Evolutionary conservation across 2,113 vertebrate species (phyloP), one percentile per base, ranked within the genome.

Genomic region (Cochlearius cochlearius): DNA sequence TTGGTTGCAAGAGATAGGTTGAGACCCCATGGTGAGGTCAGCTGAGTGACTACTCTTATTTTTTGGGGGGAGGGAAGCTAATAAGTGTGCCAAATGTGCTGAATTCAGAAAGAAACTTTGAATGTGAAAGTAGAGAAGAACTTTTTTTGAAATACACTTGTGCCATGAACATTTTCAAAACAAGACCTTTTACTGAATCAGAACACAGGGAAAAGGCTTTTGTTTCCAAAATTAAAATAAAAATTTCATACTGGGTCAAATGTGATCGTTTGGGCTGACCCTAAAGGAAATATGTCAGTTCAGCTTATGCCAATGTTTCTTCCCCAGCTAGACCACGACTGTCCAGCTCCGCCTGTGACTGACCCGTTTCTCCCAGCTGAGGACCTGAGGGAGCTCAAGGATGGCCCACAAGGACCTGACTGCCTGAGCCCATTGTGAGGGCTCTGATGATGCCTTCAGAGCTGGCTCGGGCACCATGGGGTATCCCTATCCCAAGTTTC

Each of bases 321-420:
- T 58, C 30, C 43, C 52, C 23, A 68, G 1, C 8, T 64, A 68
- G 29, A 32, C 11, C 1, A 1, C 1, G 1, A 34, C 38, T 84
- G 6, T 32, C 22, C 41, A 66, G 6, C 38, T 75, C 15, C 84
- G 17, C 32, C n/a, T 50, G 34, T 67, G 72, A 34, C 27, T 67
- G 73, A 52, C 20, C 15, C 41, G 25, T 49, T 47, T 5, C 59
- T 89, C 36, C 27, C 2, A 2, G 8, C 22, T 69, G 9, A 67
- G 34, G 23, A 15, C 12, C 25, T 86, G 36, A 5, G 9, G 16
- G 56, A 86, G 21, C 49, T 50, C 72, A 52, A 50, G 27, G 23
- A 38, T 27, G 12, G 10, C 15, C 36, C 41, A 56, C 12, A 73
- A 73, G 26, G 16, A 67, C 47, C 29, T 80, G n/a, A 14, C 29